Percentiles rank a stretch among this genome's conserved stretches.
phyloP scores from a whole-genome alignment of 2,113 vertebrate genomes.

The Proterorhinus semilunaris region DNA sequence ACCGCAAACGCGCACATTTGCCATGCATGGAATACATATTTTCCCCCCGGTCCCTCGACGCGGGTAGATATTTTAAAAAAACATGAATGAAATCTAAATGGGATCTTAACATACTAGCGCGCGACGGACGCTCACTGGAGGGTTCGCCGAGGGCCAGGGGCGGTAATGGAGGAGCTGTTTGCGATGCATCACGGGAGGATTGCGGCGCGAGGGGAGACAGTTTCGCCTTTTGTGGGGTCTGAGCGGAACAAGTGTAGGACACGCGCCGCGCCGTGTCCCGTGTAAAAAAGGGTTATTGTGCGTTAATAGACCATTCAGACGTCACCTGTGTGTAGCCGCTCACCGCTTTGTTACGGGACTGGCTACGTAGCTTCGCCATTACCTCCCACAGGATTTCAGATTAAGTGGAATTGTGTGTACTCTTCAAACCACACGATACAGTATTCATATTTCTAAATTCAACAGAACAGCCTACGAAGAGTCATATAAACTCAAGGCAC shows the following conservation, averaged over 20 bases:
- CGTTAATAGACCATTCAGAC: not conserved
- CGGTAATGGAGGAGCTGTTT: slow-evolving; percentile 54
- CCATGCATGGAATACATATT: slow-evolving; percentile 69
- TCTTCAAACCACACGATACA: too few relatives aligned
- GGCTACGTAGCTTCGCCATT: too few relatives aligned
- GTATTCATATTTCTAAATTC: too few relatives aligned
- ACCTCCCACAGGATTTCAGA: too few relatives aligned
- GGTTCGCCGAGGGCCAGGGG: slow-evolving; percentile 38
- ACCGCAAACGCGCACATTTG: slow-evolving; percentile 55
- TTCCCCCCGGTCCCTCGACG: slow-evolving; percentile 10
- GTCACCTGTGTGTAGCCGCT: not conserved
- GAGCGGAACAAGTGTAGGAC: slow-evolving; percentile 14
- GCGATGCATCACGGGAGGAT: slow-evolving; percentile 41
- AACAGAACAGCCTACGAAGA: too few relatives aligned
- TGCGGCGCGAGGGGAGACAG: slow-evolving; percentile 24
- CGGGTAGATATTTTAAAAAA: slow-evolving; percentile 64
- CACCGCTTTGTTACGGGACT: too few relatives aligned
- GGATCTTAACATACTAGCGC: slow-evolving; percentile 66
- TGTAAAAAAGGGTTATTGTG: not conserved
- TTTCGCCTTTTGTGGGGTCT: slow-evolving; percentile 11
- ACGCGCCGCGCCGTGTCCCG: not conserved
- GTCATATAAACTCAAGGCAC: too few relatives aligned
- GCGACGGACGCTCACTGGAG: slow-evolving; percentile 43
- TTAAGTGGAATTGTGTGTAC: too few relatives aligned
- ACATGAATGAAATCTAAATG: slow-evolving; percentile 79